phyloP scores from a whole-genome alignment of 1,140 invertebrate species.

The Dendroctonus ponderosae region DNA sequence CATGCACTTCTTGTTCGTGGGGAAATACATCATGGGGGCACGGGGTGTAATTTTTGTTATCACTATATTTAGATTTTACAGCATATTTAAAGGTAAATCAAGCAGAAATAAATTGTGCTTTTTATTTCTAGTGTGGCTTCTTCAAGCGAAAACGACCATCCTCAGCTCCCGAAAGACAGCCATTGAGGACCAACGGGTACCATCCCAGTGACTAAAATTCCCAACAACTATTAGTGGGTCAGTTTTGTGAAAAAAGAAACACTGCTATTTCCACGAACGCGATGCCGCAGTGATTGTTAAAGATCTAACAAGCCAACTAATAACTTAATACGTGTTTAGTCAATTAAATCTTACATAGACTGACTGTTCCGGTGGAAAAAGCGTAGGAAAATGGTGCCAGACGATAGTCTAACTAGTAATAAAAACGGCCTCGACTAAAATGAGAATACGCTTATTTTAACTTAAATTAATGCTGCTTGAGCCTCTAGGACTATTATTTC shows the following conservation, averaged over 20 bases:
- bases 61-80: too few species aligned
- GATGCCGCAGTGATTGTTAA: not conserved
- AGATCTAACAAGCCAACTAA: not conserved
- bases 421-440: conserved; percentile 25
- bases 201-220: conserved; percentile 58
- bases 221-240: not conserved
- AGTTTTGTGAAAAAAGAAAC: not conserved
- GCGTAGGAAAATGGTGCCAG: not conserved
- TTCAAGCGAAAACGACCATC: conserved; percentile 86
- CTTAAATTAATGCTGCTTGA: conserved; percentile 6
- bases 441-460: conserved; percentile 28
- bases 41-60: too few species aligned
- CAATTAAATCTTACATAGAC: not conserved
- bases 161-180: conserved; percentile 76
- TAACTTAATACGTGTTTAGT: not conserved
- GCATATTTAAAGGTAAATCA: conserved; percentile 18
- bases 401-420: conserved; percentile 1
- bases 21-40: too few species aligned
- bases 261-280: conserved; percentile 10
- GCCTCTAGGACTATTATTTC: conserved; percentile 1
- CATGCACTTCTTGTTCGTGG: too few species aligned
- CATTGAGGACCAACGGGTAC: conserved; percentile 72
- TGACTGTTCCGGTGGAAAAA: too few species aligned
- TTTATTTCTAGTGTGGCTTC: conserved; percentile 77
- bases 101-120: not conserved